Conservation (phyloP, 2,113 vertebrate genomes). For the Ariopsis seemanni region DNA sequence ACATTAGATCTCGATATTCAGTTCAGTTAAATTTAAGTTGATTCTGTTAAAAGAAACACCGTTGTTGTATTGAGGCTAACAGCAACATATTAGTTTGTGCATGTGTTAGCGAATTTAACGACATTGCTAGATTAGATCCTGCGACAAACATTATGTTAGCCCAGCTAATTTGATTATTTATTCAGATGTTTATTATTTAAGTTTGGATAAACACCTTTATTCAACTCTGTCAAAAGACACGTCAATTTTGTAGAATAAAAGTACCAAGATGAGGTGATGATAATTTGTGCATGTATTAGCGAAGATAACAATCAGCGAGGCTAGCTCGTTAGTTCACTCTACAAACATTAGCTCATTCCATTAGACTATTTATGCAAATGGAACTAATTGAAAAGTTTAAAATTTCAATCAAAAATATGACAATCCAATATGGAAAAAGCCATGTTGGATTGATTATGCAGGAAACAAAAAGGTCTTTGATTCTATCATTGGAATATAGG, state of each 20-base stretch:
- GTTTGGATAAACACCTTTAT: not conserved
- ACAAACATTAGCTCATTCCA: not conserved
- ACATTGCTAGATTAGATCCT: not conserved
- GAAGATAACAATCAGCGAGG: not conserved
- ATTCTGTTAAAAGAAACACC: too few species aligned
- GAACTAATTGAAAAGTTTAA: too few species aligned
- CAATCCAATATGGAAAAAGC: too few species aligned
- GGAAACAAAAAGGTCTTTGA: too few species aligned
- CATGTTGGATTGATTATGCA: too few species aligned
- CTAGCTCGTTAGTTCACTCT: not conserved
- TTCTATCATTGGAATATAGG: too few species aligned
- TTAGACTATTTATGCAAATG: not conserved
- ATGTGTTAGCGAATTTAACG: not conserved
- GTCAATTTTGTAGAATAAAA: not conserved
- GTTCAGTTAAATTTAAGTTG: too few species aligned
- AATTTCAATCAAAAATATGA: too few species aligned
- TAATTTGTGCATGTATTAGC: not conserved
- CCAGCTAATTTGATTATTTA: too few species aligned
- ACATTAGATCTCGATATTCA: too few species aligned
- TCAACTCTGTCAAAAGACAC: not conserved
- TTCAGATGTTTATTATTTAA: too few species aligned
- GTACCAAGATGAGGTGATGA: not conserved
- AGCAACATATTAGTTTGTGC: not conserved
- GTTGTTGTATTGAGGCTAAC: not conserved
- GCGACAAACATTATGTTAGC: not conserved